A percentile compares a stretch with the other conserved stretches of the same genome.
These are phyloP conservation scores for Dysmachus trigonus DNA, from an alignment of 2,888 invertebrate genomes.

Conservation along the genomic window DNA sequence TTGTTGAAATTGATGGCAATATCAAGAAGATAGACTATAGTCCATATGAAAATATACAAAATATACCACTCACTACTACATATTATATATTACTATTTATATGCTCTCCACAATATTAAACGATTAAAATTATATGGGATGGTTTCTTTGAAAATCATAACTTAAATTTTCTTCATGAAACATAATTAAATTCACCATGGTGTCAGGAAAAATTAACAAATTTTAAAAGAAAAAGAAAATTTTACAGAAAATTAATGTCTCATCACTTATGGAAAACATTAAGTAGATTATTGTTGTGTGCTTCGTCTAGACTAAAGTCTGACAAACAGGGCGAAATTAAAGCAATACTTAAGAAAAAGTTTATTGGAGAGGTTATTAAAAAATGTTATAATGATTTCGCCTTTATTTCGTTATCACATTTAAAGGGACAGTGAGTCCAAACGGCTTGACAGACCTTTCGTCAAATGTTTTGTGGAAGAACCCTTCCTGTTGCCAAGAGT, in stretches of 20 bases:
- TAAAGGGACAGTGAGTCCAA: background rate
- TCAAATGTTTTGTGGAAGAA: background rate
- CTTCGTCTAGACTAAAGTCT: background rate
- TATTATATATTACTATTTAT: too few relatives aligned
- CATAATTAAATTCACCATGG: background rate
- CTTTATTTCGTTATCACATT: background rate
- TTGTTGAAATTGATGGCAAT: too few relatives aligned
- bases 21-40: too few relatives aligned
- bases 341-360: background rate
- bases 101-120: too few relatives aligned
- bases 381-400: background rate
- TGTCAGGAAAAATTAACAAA: background rate
- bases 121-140: too few relatives aligned
- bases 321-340: too few relatives aligned
- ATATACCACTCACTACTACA: too few relatives aligned
- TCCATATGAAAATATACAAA: too few relatives aligned
- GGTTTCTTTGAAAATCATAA: too few relatives aligned
- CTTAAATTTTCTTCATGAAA: background rate
- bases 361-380: background rate
- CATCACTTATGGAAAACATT: background rate
- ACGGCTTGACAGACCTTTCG: background rate
- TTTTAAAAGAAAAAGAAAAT: background rate
- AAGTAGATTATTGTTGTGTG: background rate
- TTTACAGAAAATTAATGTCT: background rate
- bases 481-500: background rate